Conservation (phyloP, 2,888 invertebrate species). For the Phengaris alcon region DNA sequence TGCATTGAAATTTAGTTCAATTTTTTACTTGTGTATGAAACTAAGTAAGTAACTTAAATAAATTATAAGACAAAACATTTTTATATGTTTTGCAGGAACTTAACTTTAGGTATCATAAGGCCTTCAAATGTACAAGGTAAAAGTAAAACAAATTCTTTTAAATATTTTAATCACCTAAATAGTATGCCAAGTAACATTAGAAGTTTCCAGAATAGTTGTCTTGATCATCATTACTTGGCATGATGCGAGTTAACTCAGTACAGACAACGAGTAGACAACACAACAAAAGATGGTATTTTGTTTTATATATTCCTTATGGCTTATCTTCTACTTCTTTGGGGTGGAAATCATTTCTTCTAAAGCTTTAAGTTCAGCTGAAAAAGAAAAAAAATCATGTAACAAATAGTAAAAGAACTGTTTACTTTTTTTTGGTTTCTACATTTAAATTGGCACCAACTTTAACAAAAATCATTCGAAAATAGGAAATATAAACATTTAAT, state of each 20-base stretch:
- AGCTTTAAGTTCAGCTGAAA: constrained; percentile 73
- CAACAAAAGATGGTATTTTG: constrained; percentile 48
- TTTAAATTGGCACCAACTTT: too few relatives aligned
- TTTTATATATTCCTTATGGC: constrained; percentile 51
- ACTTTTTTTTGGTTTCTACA: too few relatives aligned
- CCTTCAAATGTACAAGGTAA: neutral
- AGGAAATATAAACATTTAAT: too few relatives aligned
- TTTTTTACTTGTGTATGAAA: too few relatives aligned
- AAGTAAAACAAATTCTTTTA: neutral
- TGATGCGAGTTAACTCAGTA: constrained; percentile 31
- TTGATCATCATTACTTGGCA: constrained; percentile 31
- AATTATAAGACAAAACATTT: too few relatives aligned
- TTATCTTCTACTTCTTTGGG: constrained; percentile 54
- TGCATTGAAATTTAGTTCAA: too few relatives aligned
- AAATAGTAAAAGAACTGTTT: too few relatives aligned
- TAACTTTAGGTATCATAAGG: too few relatives aligned
- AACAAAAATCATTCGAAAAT: too few relatives aligned
- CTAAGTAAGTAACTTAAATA: too few relatives aligned
- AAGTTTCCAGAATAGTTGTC: constrained; percentile 53
- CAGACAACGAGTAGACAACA: constrained; percentile 44
- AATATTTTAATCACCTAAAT: constrained; percentile 53
- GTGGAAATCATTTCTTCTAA: constrained; percentile 60
- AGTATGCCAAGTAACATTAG: constrained; percentile 59
- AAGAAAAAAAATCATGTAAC: constrained; percentile 33
- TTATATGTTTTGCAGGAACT: too few relatives aligned